Evolutionary conservation across 2,797 vertebrate genomes (phyloP).

Genomic region (Atherinosoma microstoma): DNA sequence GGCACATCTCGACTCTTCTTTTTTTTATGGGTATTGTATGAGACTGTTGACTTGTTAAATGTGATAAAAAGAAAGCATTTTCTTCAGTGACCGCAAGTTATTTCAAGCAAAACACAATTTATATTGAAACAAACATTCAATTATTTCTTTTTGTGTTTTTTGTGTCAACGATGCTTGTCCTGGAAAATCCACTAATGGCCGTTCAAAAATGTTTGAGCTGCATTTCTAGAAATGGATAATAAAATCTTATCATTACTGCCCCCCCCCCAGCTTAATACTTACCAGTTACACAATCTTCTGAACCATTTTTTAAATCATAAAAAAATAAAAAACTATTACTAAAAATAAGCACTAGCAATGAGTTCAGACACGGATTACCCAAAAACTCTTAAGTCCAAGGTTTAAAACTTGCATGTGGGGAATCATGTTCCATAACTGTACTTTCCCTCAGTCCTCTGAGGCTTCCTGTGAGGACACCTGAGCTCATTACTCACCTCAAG

Average conservation of each 20-base stretch:
- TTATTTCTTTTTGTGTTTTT: neutral
- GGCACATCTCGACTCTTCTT: neutral
- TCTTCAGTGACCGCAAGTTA: neutral
- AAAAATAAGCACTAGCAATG: neutral
- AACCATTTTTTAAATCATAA: neutral
- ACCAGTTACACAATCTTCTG: neutral
- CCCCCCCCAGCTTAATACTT: neutral
- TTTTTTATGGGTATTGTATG: neutral
- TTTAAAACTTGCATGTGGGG: neutral
- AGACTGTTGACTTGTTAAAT: neutral
- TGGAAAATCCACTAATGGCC: neutral
- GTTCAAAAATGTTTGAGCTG: neutral
- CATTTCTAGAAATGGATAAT: neutral
- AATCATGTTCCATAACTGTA: neutral
- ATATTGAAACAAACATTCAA: neutral
- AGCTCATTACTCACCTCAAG: slow-evolving; percentile 25
- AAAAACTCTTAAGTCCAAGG: neutral
- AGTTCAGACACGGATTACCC: neutral
- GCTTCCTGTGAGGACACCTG: slow-evolving; percentile 38
- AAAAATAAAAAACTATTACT: neutral
- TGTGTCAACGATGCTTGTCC: neutral
- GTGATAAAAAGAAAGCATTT: neutral
- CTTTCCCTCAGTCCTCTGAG: slow-evolving; percentile 3
- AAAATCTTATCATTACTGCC: neutral
- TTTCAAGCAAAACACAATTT: neutral